A percentile compares a stretch with the other conserved stretches of the same genome.
Evolutionary conservation across 2,797 vertebrate species (phyloP).

Genomic region (Pogonophryne albipinna): DNA sequence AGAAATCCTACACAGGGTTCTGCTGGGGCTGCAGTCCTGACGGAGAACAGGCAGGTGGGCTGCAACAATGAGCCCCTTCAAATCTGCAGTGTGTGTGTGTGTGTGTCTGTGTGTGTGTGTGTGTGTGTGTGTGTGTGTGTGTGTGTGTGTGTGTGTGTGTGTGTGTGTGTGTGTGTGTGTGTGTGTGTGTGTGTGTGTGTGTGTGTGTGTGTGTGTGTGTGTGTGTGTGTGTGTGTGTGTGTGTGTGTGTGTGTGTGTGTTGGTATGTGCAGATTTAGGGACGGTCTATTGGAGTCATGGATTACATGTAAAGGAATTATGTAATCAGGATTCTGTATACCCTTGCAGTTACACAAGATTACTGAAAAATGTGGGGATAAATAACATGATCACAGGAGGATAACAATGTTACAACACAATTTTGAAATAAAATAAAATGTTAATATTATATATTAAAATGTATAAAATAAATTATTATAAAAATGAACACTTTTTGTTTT

Average conservation of each 20-base stretch:
- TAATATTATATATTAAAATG: too few species aligned
- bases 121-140: conserved; percentile 6
- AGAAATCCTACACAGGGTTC: conserved; percentile 67
- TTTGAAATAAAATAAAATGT: too few species aligned
- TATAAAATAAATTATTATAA: too few species aligned
- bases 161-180: conserved; percentile 10
- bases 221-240: conserved; percentile 8
- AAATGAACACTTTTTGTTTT: too few species aligned
- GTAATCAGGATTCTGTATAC: too few species aligned
- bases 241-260: conserved; percentile 6
- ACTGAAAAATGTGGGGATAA: too few species aligned
- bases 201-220: conserved; percentile 4
- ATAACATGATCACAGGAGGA: too few species aligned
- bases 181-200: conserved; percentile 11
- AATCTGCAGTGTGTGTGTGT: conserved; percentile 21
- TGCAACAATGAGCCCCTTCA: conserved; percentile 68
- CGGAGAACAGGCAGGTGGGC: conserved; percentile 70
- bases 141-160: conserved; percentile 1
- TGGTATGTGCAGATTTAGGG: background rate
- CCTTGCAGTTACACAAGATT: too few species aligned
- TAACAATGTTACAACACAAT: too few species aligned
- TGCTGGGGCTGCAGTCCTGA: conserved; percentile 51
- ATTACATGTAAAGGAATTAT: too few species aligned
- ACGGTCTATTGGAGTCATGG: too few species aligned
- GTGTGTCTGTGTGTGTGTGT: conserved; percentile 8